These are phyloP conservation scores for Trissolcus brochymenae DNA, from an alignment of 2,888 invertebrate genomes.

Conservation along the genomic window DNA sequence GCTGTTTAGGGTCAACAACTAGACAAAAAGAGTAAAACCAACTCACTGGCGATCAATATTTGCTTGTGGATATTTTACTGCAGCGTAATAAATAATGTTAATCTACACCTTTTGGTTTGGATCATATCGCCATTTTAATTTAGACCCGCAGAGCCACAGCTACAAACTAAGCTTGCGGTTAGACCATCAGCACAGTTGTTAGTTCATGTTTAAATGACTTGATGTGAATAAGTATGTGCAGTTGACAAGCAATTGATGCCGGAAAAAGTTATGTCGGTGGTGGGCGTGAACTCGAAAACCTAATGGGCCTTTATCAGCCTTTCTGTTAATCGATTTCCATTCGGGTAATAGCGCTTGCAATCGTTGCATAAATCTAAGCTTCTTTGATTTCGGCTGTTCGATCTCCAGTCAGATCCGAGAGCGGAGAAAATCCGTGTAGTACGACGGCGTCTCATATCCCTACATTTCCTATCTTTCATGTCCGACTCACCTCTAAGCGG, in stretches of 20 bases:
- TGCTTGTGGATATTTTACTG: conserved; percentile 44
- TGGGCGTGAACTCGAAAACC: conserved; percentile 11
- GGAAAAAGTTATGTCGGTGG: conserved; percentile 1
- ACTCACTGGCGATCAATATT: conserved; percentile 53
- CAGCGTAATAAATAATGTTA: conserved; percentile 58
- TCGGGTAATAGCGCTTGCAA: conserved; percentile 61
- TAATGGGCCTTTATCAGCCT: conserved; percentile 6
- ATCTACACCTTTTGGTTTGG: no score
- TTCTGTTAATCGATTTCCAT: conserved; percentile 61
- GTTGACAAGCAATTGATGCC: no score
- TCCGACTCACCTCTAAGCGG: conserved; percentile 50
- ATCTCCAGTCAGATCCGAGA: conserved; percentile 51
- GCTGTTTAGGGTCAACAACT: conserved; percentile 44
- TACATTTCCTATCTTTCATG: conserved; percentile 48
- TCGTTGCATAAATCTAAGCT: conserved; percentile 66
- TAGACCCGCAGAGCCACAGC: no score
- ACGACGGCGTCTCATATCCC: conserved; percentile 51
- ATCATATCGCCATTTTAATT: no score
- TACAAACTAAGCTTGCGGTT: no score
- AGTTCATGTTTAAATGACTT: no score
- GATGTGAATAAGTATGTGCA: no score
- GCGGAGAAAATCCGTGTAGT: conserved; percentile 47
- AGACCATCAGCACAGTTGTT: no score
- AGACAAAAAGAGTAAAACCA: conserved; percentile 56
- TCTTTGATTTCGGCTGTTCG: conserved; percentile 51